Evolutionary conservation across 2,797 vertebrate species (phyloP).

Genomic region (Smutsia gigantea): DNA sequence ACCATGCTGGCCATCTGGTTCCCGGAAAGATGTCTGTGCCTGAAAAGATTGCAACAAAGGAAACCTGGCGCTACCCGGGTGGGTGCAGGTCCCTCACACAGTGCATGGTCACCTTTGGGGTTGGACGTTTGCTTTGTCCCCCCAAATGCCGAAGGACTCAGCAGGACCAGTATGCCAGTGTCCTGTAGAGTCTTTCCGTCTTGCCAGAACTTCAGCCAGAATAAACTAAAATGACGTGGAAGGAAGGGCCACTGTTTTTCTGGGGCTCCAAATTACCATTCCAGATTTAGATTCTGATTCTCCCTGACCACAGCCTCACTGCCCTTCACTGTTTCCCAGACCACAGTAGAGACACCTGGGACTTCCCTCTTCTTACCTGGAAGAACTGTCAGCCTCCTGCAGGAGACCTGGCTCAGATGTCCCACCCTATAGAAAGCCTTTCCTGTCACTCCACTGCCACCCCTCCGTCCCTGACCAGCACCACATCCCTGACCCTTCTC

Average conservation of each 20-base stretch:
- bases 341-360: accelerated
- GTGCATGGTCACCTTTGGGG: accelerated
- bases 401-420: accelerated
- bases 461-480: accelerated
- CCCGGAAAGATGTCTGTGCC: not conserved
- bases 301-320: not conserved
- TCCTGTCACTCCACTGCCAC: accelerated
- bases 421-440: no score
- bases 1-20: not conserved
- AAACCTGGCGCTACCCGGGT: not conserved
- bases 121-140: not conserved
- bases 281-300: not conserved
- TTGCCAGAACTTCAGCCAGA: not conserved
- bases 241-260: not conserved
- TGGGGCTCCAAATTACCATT: not conserved
- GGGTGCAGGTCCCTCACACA: not conserved
- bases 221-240: not conserved
- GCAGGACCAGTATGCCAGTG: not conserved
- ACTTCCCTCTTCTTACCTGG: not conserved
- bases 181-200: not conserved
- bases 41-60: not conserved
- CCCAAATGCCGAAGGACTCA: not conserved
- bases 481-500: not conserved
- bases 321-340: not conserved
- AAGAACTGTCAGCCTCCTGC: not conserved